These are phyloP conservation scores for Agonopterix arenella DNA, from an alignment of 2,888 invertebrate genomes.

Conservation along the genomic window DNA sequence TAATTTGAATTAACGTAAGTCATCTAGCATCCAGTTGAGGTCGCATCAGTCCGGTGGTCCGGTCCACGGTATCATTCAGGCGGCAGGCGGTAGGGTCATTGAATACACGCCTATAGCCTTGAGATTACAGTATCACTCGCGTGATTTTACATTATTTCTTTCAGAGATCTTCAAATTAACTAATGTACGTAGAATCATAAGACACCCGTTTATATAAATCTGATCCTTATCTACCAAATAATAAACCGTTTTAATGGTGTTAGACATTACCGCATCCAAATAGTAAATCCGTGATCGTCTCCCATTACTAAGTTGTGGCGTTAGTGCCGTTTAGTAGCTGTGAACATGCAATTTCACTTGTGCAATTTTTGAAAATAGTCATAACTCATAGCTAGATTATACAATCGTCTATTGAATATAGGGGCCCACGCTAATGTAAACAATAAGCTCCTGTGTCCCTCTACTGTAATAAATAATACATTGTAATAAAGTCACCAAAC, in stretches of 20 bases:
- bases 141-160: conserved; percentile 62
- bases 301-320: conserved; percentile 48
- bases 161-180: conserved; percentile 66
- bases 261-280: conserved; percentile 43
- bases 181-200: conserved; percentile 64
- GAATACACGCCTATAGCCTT: conserved; percentile 30
- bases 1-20: conserved; percentile 66
- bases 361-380: conserved; percentile 75
- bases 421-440: conserved; percentile 67
- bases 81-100: conserved; percentile 21
- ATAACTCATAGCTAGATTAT: conserved; percentile 74
- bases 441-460: conserved; percentile 57
- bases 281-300: conserved; percentile 49
- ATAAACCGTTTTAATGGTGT: conserved; percentile 39
- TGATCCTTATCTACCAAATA: conserved; percentile 61
- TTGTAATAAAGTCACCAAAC: conserved; percentile 58
- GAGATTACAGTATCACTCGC: conserved; percentile 75
- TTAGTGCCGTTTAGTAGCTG: conserved; percentile 68
- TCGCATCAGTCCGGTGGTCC: conserved; percentile 56
- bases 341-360: conserved; percentile 75
- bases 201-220: conserved; percentile 58
- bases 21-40: conserved; percentile 70
- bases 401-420: conserved; percentile 73
- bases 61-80: conserved; percentile 26
- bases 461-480: conserved; percentile 19